Evolutionary conservation across 2,888 invertebrate species (phyloP).

Genomic region (Glaucopsyche alexis): DNA sequence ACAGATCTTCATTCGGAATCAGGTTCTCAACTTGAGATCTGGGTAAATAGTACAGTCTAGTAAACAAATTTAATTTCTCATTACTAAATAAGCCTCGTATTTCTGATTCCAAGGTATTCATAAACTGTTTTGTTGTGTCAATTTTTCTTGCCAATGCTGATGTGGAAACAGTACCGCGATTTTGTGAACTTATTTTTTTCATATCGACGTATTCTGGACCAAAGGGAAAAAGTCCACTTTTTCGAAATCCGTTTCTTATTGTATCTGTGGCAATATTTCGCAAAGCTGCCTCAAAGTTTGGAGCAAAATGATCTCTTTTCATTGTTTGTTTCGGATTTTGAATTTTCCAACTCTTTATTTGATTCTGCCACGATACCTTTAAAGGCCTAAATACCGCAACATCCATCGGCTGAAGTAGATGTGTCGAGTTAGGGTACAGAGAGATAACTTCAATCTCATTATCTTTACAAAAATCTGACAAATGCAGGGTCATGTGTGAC

Average conservation of each 20-base stretch:
- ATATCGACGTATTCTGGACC: slow-evolving; percentile 38
- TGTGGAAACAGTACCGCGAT: slow-evolving; percentile 30
- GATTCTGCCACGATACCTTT: slow-evolving; percentile 36
- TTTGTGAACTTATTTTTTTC: slow-evolving; percentile 36
- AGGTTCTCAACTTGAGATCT: slow-evolving; percentile 34
- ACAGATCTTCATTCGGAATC: slow-evolving; percentile 36
- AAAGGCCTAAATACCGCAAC: slow-evolving; percentile 39
- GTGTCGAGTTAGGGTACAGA: slow-evolving; percentile 36
- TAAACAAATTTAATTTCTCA: slow-evolving; percentile 35
- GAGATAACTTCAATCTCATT: slow-evolving; percentile 36
- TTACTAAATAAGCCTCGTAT: slow-evolving; percentile 31
- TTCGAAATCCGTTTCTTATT: slow-evolving; percentile 41
- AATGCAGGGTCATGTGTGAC: slow-evolving; percentile 39
- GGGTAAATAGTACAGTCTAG: slow-evolving; percentile 32
- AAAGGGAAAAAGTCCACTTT: slow-evolving; percentile 36
- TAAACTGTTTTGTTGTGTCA: slow-evolving; percentile 26
- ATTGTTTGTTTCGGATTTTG: slow-evolving; percentile 36
- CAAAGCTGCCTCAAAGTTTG: slow-evolving; percentile 38
- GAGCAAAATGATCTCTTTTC: slow-evolving; percentile 40
- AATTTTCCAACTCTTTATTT: slow-evolving; percentile 33
- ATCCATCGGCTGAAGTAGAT: slow-evolving; percentile 39
- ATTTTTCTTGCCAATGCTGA: slow-evolving; percentile 29
- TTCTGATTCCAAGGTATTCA: slow-evolving; percentile 32
- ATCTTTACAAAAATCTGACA: slow-evolving; percentile 34
- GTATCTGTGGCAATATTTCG: slow-evolving; percentile 35